Evolutionary conservation across 1,140 invertebrate genomes (phyloP).

Genomic region (Microvelia longipes): DNA sequence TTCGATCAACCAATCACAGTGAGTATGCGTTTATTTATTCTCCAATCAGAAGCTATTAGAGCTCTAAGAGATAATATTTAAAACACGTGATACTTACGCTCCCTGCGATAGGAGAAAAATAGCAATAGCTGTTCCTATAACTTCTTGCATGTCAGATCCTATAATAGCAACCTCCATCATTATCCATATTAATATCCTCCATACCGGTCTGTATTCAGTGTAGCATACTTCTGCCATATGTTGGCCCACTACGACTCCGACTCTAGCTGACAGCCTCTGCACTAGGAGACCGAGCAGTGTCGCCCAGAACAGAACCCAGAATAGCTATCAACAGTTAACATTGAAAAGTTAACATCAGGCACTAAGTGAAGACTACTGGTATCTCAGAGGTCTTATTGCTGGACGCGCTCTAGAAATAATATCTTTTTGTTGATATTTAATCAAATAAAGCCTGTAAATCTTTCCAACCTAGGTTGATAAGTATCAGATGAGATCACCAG

Average conservation of each 20-base stretch:
- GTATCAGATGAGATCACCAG: too few relatives aligned
- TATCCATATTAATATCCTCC: slow-evolving; percentile 70
- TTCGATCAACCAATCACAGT: too few relatives aligned
- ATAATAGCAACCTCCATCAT: slow-evolving; percentile 93
- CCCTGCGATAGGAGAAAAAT: slow-evolving; percentile 59
- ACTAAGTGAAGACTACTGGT: too few relatives aligned
- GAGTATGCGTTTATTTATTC: too few relatives aligned
- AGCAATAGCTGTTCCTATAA: slow-evolving; percentile 81
- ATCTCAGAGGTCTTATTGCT: too few relatives aligned
- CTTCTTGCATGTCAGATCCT: slow-evolving; percentile 86
- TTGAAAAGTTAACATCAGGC: too few relatives aligned
- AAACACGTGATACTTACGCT: neutral
- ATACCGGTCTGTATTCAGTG: slow-evolving; percentile 54
- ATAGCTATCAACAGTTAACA: slow-evolving; percentile 45
- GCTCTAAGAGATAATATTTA: too few relatives aligned
- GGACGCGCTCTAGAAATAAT: too few relatives aligned
- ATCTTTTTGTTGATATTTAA: too few relatives aligned
- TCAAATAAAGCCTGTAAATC: too few relatives aligned
- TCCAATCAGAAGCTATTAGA: too few relatives aligned
- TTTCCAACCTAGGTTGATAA: too few relatives aligned
- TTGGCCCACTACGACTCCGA: slow-evolving; percentile 70
- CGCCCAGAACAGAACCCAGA: slow-evolving; percentile 76
- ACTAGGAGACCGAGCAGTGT: slow-evolving; percentile 74
- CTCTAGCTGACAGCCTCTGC: slow-evolving; percentile 68
- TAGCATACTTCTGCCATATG: slow-evolving; percentile 74